Evolutionary conservation across 2,888 invertebrate genomes (phyloP).

Genomic region (Macrosoma leucophasiata): DNA sequence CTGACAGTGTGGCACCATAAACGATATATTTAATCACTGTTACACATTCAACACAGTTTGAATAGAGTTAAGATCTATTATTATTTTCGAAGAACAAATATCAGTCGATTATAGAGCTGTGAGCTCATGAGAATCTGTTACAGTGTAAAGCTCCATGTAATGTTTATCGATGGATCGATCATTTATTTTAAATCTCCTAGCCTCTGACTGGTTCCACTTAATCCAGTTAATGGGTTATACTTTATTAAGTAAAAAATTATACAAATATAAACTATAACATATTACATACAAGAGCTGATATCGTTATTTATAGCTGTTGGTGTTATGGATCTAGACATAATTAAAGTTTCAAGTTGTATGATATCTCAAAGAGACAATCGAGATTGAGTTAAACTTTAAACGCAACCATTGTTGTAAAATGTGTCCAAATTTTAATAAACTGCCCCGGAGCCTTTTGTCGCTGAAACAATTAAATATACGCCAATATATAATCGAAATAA

Average conservation of each 20-base stretch:
- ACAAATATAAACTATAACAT: constrained; percentile 38
- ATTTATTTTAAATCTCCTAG: constrained; percentile 50
- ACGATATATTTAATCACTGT: too few relatives aligned
- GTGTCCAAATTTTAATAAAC: constrained; percentile 45
- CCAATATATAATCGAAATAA: constrained; percentile 40
- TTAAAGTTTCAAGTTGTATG: too few relatives aligned
- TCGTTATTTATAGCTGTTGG: constrained; percentile 9
- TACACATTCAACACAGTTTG: too few relatives aligned
- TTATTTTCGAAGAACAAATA: constrained; percentile 1
- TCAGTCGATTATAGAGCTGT: too few relatives aligned
- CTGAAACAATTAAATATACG: constrained; percentile 67
- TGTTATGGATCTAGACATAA: constrained; percentile 1
- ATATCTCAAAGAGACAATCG: too few relatives aligned
- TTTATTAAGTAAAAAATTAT: constrained; percentile 62
- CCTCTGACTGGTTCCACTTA: constrained; percentile 58
- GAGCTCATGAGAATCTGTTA: too few relatives aligned
- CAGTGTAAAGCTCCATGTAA: constrained; percentile 52
- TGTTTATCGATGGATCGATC: constrained; percentile 56
- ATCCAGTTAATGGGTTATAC: too few relatives aligned
- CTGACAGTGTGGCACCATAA: too few relatives aligned
- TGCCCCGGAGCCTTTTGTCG: constrained; percentile 51
- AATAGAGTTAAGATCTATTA: too few relatives aligned
- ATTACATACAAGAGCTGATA: constrained; percentile 9
- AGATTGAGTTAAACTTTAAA: too few relatives aligned
- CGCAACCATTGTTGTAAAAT: constrained; percentile 27